Conservation (phyloP, 2,888 invertebrate genomes). For the Synergus itoensis region DNA sequence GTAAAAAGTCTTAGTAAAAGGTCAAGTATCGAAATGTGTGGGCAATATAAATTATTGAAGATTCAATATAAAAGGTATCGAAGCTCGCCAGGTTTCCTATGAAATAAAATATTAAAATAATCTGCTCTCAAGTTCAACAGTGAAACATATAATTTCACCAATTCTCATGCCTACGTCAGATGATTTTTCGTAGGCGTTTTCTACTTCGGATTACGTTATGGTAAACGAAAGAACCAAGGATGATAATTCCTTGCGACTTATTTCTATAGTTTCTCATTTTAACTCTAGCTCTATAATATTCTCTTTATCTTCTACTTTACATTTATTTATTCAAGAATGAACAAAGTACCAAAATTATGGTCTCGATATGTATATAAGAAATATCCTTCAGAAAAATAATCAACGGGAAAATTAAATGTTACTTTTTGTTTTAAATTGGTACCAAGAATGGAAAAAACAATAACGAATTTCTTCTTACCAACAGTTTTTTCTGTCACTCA, state of each 20-base stretch:
- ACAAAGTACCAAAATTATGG: background rate
- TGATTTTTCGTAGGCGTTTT: conserved; percentile 17
- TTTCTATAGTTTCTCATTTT: background rate
- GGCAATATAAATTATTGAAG: background rate
- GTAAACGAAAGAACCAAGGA: conserved; percentile 13
- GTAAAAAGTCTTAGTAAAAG: background rate
- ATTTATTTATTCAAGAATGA: background rate
- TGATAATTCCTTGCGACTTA: background rate
- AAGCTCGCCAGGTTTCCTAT: background rate
- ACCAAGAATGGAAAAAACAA: background rate
- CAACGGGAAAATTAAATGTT: background rate
- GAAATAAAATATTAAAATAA: background rate
- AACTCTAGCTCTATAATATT: background rate
- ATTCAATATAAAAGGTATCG: background rate
- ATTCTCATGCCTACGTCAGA: background rate
- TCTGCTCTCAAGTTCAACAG: conserved; percentile 1
- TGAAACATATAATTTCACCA: background rate
- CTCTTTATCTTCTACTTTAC: background rate
- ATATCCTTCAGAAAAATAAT: background rate
- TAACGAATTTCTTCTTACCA: background rate
- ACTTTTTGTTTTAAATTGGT: background rate
- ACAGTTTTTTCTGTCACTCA: background rate
- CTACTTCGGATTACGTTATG: background rate
- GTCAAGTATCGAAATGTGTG: too few species aligned
- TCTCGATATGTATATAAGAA: background rate